Evolutionary conservation across 2,113 vertebrate genomes (phyloP).

Genomic region (Tonatia bakeri): DNA sequence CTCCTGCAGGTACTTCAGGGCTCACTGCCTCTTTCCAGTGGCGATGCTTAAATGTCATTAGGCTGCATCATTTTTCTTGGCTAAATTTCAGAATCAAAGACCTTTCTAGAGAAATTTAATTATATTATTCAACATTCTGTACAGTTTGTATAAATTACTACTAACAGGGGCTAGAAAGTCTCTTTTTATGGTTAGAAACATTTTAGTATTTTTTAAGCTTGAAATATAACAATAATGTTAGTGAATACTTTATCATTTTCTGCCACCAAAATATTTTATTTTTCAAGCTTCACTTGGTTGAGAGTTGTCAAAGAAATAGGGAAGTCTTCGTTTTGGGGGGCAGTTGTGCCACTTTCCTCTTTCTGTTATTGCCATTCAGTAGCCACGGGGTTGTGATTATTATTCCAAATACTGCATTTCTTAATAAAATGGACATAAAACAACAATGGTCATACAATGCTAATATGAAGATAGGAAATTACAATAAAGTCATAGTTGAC

Average conservation of each 20-base stretch:
- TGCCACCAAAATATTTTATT: neutral
- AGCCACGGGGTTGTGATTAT: neutral
- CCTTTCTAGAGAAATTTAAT: conserved; percentile 12
- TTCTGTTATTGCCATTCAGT: neutral
- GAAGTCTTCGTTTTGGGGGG: neutral
- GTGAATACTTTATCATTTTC: neutral
- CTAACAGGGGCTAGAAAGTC: neutral
- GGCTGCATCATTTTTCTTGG: conserved; percentile 2
- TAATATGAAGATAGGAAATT: neutral
- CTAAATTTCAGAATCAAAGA: conserved; percentile 14
- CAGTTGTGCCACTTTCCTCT: neutral
- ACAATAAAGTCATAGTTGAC: neutral
- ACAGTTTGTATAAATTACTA: conserved; percentile 23
- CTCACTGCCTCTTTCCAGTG: neutral
- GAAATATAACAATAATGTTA: neutral
- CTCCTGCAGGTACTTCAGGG: neutral
- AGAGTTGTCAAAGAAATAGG: neutral
- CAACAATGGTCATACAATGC: neutral
- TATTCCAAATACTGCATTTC: neutral
- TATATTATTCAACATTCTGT: conserved; percentile 19
- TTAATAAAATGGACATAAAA: neutral
- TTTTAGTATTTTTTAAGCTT: neutral
- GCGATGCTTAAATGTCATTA: neutral
- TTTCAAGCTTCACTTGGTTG: neutral
- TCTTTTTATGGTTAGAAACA: neutral